phyloP scores from a whole-genome alignment of 2,113 vertebrate species.

The Chrysochloris asiatica region DNA sequence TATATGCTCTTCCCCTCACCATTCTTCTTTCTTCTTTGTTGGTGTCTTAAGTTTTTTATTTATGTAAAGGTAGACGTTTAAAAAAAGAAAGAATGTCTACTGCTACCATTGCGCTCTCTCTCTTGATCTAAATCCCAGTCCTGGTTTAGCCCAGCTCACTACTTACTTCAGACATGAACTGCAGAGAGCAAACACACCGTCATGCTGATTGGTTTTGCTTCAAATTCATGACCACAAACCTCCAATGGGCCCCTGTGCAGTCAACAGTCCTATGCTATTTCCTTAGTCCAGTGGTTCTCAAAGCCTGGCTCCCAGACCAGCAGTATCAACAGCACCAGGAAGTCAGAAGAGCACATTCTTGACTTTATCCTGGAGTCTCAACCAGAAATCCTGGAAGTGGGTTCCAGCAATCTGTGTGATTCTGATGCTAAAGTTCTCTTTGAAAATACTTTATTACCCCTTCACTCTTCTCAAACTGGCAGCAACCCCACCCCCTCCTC shows the following conservation, averaged over 20 bases:
- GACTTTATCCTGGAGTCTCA: background rate
- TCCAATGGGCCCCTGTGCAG: background rate
- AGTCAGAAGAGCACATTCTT: background rate
- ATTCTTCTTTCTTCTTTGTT: slow-evolving; percentile 6
- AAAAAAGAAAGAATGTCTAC: slow-evolving; percentile 39
- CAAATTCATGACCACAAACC: background rate
- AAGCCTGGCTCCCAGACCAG: background rate
- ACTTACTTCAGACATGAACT: background rate
- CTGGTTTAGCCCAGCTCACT: slow-evolving; percentile 29
- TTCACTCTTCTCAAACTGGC: slow-evolving; percentile 19
- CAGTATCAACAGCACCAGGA: background rate
- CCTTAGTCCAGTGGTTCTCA: slow-evolving; percentile 25
- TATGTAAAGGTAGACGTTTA: slow-evolving; percentile 31
- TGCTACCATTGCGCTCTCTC: background rate
- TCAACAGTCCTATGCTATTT: slow-evolving; percentile 15
- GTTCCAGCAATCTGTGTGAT: slow-evolving; percentile 11
- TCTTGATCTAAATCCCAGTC: slow-evolving; percentile 36
- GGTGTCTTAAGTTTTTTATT: background rate
- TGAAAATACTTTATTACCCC: slow-evolving; percentile 50
- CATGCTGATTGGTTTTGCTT: background rate
- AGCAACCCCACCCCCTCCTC: background rate
- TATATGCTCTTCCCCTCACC: background rate
- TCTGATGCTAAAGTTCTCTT: background rate
- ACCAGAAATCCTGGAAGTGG: background rate
- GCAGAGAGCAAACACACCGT: background rate